Evolutionary conservation across 2,888 invertebrate genomes (phyloP).

Genomic region (Apoderus coryli): DNA sequence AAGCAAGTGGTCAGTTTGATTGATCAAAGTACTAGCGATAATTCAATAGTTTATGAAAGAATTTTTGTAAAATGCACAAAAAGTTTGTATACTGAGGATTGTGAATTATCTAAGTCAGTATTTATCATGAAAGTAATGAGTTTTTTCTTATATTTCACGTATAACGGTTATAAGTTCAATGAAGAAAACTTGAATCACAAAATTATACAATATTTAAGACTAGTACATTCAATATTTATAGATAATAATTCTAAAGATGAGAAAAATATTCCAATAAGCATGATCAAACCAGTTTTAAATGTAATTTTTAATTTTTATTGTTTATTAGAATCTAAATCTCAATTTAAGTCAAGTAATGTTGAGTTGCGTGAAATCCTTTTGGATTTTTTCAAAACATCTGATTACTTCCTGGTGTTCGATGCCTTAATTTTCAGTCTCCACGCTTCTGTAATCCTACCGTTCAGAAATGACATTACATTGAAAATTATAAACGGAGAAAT

Average conservation of each 20-base stretch:
- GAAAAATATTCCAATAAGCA: slow-evolving; percentile 27
- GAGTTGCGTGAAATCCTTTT: slow-evolving; percentile 23
- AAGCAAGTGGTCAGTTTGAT: slow-evolving; percentile 37
- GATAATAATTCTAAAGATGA: slow-evolving; percentile 19
- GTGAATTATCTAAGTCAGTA: slow-evolving; percentile 29
- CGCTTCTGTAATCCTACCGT: slow-evolving; percentile 14
- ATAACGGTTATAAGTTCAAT: slow-evolving; percentile 22
- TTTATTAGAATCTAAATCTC: slow-evolving; percentile 28
- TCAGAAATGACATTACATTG: slow-evolving; percentile 24
- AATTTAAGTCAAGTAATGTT: slow-evolving; percentile 25
- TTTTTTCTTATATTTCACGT: slow-evolving; percentile 18
- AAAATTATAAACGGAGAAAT: slow-evolving; percentile 19
- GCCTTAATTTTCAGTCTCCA: slow-evolving; percentile 26
- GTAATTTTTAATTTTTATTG: slow-evolving; percentile 33
- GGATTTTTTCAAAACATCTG: no score
- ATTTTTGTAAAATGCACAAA: slow-evolving; percentile 42
- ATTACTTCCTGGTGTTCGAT: no score
- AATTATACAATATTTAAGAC: slow-evolving; percentile 21
- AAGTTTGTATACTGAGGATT: slow-evolving; percentile 37
- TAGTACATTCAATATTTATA: slow-evolving; percentile 23
- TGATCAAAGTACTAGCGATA: slow-evolving; percentile 15
- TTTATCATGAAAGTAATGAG: slow-evolving; percentile 25
- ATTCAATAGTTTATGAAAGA: slow-evolving; percentile 19
- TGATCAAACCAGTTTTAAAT: slow-evolving; percentile 32
- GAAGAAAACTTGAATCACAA: slow-evolving; percentile 22